These are phyloP conservation scores for Mactra quadrangularis DNA, from an alignment of 1,140 invertebrate species.

Conservation along the genomic window DNA sequence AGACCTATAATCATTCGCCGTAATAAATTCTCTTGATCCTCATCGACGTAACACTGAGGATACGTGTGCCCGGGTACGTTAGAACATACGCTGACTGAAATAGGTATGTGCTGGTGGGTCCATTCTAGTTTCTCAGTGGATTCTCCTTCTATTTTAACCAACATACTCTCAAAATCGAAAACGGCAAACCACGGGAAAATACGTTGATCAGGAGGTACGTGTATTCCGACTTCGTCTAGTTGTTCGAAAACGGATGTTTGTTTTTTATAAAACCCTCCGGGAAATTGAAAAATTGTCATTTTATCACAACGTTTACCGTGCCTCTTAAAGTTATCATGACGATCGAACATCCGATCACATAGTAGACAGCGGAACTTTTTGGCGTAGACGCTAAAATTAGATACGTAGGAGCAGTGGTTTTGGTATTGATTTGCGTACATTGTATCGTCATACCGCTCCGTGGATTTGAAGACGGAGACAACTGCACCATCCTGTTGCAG, in stretches of 20 bases:
- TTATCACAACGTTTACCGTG: constrained; percentile 10
- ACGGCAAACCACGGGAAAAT: constrained; percentile 32
- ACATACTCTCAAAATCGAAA: constrained; percentile 34
- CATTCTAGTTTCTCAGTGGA: constrained; percentile 11
- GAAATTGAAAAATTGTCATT: constrained; percentile 7
- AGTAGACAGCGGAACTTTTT: constrained; percentile 28
- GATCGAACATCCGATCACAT: constrained; percentile 16
- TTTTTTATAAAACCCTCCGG: constrained; percentile 37
- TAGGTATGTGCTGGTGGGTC: constrained; percentile 13
- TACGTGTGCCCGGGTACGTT: no score
- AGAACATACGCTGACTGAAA: not conserved
- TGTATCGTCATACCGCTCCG: not conserved
- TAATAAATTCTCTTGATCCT: not conserved
- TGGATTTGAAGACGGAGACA: not conserved
- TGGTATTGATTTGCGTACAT: constrained; percentile 47
- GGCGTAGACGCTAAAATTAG: constrained; percentile 5
- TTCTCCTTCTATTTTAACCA: constrained; percentile 14
- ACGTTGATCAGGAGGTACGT: not conserved
- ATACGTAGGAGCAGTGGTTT: constrained; percentile 22
- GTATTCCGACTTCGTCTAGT: constrained; percentile 27
- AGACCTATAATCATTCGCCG: not conserved
- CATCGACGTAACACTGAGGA: no score
- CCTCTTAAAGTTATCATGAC: not conserved
- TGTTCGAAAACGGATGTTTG: constrained; percentile 15
- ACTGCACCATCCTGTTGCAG: constrained; percentile 18